A percentile compares a stretch with the other conserved stretches of the same genome.
These are phyloP conservation scores for Caenorhabditis sulstoni DNA, from an alignment of 2,888 invertebrate species.

Conservation along the genomic window DNA sequence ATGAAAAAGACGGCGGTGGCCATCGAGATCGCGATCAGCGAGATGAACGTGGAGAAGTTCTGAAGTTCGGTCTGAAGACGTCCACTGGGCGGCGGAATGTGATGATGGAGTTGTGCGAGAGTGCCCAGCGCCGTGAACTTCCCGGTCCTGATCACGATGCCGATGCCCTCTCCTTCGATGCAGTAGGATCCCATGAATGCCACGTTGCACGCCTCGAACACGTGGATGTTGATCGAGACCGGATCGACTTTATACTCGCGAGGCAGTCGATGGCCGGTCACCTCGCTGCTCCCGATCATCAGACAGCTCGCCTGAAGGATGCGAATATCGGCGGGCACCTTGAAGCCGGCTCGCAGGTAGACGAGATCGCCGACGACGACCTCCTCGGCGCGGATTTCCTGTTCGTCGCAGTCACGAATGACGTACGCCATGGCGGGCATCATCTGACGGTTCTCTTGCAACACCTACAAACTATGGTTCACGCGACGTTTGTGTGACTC, in stretches of 20 bases:
- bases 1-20: conserved; percentile 77
- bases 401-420: conserved; percentile 93
- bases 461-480: conserved; percentile 61
- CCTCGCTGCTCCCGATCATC: conserved; percentile 77
- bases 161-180: conserved; percentile 79
- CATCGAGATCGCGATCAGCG: conserved; percentile 76
- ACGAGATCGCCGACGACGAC: conserved; percentile 81
- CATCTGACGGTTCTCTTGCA: conserved; percentile 74
- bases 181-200: conserved; percentile 79
- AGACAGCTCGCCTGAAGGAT: conserved; percentile 79
- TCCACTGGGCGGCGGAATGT: conserved; percentile 66
- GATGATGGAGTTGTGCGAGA: conserved; percentile 65
- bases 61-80: conserved; percentile 67
- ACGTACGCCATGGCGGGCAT: conserved; percentile 78
- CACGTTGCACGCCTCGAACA: conserved; percentile 78
- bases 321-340: conserved; percentile 80
- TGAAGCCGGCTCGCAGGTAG: conserved; percentile 74
- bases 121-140: conserved; percentile 75
- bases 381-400: conserved; percentile 81
- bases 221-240: conserved; percentile 69
- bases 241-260: conserved; percentile 69
- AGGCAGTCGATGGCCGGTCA: conserved; percentile 61
- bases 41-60: conserved; percentile 72
- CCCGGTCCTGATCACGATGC: conserved; percentile 77
- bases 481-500: neutral